Evolutionary conservation across 2,113 vertebrate genomes (phyloP).

Genomic region (Amphiprion percula): DNA sequence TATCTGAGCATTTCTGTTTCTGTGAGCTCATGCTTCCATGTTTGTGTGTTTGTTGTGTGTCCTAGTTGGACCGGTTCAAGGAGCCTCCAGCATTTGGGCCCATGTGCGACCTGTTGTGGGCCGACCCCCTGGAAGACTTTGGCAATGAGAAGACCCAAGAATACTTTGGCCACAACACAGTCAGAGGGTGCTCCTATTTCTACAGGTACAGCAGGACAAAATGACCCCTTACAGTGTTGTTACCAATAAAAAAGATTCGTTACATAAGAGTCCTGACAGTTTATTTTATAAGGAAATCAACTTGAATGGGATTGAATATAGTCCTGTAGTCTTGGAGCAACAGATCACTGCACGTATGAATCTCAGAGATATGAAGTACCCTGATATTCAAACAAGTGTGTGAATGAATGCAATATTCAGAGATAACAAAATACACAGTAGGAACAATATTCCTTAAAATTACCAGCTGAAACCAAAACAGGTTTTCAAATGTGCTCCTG

Average conservation of each 20-base stretch:
- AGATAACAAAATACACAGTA: neutral
- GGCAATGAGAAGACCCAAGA: constrained; percentile 89
- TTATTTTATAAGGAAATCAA: constrained; percentile 15
- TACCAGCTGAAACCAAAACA: constrained; percentile 6
- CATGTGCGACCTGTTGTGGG: constrained; percentile 89
- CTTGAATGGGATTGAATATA: constrained; percentile 12
- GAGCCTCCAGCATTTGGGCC: constrained; percentile 89
- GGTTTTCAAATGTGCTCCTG: neutral
- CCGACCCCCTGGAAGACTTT: constrained; percentile 89
- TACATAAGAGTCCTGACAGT: constrained; percentile 14
- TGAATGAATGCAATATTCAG: constrained; percentile 28
- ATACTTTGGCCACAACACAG: constrained; percentile 88
- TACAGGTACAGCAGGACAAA: constrained; percentile 81
- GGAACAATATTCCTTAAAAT: constrained; percentile 20
- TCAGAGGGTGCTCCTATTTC: constrained; percentile 89
- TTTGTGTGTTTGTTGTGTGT: constrained; percentile 37
- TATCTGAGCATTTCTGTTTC: neutral
- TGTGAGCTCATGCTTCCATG: constrained; percentile 26
- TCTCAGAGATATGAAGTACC: constrained; percentile 20
- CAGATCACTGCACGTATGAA: constrained; percentile 3
- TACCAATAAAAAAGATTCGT: neutral
- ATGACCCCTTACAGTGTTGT: neutral
- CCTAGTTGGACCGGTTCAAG: constrained; percentile 88
- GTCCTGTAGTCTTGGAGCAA: neutral
- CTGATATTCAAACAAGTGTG: constrained; percentile 15